Percentiles rank a stretch among this genome's conserved stretches.
Evolutionary conservation across 2,113 vertebrate species (phyloP).

Genomic region (Tupaia tana): DNA sequence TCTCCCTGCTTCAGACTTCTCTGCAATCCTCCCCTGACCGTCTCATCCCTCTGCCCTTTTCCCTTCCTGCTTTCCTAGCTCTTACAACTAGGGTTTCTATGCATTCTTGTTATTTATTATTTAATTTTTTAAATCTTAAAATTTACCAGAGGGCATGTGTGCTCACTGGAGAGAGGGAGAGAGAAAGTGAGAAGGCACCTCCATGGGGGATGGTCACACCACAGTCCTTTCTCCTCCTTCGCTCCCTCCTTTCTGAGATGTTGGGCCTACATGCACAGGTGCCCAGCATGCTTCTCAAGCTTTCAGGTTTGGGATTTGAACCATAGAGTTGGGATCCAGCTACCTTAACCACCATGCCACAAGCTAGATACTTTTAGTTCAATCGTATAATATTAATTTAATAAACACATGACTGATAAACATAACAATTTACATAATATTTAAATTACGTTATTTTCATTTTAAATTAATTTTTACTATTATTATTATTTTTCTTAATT

Average conservation of each 20-base stretch:
- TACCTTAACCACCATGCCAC: too few relatives aligned
- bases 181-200: too few relatives aligned
- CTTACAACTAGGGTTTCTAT: not conserved
- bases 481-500: too few relatives aligned
- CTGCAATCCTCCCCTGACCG: accelerated
- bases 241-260: too few relatives aligned
- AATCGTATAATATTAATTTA: not conserved
- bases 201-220: too few relatives aligned
- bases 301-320: too few relatives aligned
- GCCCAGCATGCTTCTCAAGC: too few relatives aligned
- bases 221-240: too few relatives aligned
- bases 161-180: too few relatives aligned
- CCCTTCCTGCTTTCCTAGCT: not conserved
- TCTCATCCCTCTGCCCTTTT: not conserved
- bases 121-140: not conserved
- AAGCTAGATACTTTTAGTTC: not conserved
- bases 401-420: not conserved
- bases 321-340: too few relatives aligned
- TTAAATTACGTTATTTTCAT: not conserved
- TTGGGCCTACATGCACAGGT: too few relatives aligned
- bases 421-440: not conserved
- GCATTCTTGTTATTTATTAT: not conserved
- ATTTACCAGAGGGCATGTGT: too few relatives aligned
- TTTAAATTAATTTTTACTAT: not conserved
- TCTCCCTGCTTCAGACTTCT: accelerated